Conservation (phyloP, 2,888 invertebrate species). For the Hydropsyche betteni region DNA sequence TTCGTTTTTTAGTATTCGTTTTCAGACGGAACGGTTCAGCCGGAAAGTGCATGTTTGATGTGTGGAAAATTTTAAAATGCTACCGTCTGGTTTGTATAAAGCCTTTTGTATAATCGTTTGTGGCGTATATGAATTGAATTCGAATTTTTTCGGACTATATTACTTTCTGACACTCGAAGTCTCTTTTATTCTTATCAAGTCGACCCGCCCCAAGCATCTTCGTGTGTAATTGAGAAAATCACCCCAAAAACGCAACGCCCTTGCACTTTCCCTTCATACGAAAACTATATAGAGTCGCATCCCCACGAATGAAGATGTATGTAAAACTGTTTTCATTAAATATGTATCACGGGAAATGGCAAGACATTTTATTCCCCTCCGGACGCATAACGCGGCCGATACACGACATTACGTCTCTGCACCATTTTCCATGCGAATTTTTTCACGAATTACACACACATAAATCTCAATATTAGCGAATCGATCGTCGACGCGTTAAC, state of each 20-base stretch:
- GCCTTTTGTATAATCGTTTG: not conserved
- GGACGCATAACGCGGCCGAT: slow-evolving; percentile 37
- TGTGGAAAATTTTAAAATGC: not conserved
- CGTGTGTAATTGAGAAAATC: slow-evolving; percentile 19
- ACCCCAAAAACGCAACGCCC: slow-evolving; percentile 14
- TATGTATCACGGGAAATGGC: slow-evolving; percentile 47
- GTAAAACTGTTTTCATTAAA: slow-evolving; percentile 50
- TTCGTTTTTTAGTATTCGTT: not conserved
- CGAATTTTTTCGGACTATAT: not conserved
- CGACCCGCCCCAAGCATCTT: not conserved
- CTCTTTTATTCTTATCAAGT: not conserved
- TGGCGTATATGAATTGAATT: too few relatives aligned
- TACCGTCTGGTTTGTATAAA: not conserved
- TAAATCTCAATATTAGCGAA: too few relatives aligned
- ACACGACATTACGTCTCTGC: slow-evolving; percentile 8
- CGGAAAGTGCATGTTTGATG: too few relatives aligned
- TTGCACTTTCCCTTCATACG: slow-evolving; percentile 2
- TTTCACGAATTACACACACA: not conserved
- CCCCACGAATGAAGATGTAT: slow-evolving; percentile 47
- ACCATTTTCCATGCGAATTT: not conserved
- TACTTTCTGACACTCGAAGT: not conserved
- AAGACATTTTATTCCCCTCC: slow-evolving; percentile 47
- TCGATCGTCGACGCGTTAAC: slow-evolving; percentile 1
- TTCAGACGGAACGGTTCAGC: too few relatives aligned
- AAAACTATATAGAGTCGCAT: slow-evolving; percentile 25